Percentiles rank a stretch among this genome's conserved stretches.
phyloP scores from a whole-genome alignment of 2,888 invertebrate species.

The Agrenia bidenticulata region DNA sequence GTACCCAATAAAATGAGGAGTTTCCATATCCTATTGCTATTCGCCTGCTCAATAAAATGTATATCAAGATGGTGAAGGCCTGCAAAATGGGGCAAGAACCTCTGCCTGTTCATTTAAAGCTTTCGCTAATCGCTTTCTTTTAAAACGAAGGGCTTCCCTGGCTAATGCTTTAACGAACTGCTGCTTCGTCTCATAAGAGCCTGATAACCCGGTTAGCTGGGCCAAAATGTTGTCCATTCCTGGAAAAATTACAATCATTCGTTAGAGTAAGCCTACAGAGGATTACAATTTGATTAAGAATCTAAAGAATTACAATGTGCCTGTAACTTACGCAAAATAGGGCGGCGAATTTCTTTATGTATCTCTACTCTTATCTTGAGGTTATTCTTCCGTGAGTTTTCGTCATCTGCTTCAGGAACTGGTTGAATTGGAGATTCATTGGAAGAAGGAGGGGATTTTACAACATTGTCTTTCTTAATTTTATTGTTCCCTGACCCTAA shows the following conservation, averaged over 20 bases:
- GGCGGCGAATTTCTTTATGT: constrained; percentile 51
- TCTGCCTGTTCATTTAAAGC: constrained; percentile 63
- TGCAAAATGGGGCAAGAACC: constrained; percentile 31
- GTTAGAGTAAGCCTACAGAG: no score
- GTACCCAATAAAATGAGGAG: no score
- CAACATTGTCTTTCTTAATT: background rate
- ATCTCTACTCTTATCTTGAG: constrained; percentile 47
- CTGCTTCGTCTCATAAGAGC: constrained; percentile 47
- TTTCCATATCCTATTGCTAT: no score
- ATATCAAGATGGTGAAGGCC: constrained; percentile 22
- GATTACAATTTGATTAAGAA: background rate
- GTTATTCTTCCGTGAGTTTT: constrained; percentile 44
- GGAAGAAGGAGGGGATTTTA: constrained; percentile 4
- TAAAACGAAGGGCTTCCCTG: constrained; percentile 72
- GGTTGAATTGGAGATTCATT: constrained; percentile 25
- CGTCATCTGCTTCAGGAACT: constrained; percentile 38
- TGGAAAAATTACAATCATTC: constrained; percentile 33
- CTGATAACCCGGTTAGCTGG: constrained; percentile 45
- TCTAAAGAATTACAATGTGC: background rate
- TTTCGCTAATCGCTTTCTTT: constrained; percentile 70
- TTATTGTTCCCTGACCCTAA: constrained; percentile 6
- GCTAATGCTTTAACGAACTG: constrained; percentile 50
- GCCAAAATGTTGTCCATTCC: constrained; percentile 48
- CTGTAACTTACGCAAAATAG: constrained; percentile 49
- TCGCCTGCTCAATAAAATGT: no score